phyloP scores from a whole-genome alignment of 2,113 vertebrate genomes.

The Oryzias woworae region DNA sequence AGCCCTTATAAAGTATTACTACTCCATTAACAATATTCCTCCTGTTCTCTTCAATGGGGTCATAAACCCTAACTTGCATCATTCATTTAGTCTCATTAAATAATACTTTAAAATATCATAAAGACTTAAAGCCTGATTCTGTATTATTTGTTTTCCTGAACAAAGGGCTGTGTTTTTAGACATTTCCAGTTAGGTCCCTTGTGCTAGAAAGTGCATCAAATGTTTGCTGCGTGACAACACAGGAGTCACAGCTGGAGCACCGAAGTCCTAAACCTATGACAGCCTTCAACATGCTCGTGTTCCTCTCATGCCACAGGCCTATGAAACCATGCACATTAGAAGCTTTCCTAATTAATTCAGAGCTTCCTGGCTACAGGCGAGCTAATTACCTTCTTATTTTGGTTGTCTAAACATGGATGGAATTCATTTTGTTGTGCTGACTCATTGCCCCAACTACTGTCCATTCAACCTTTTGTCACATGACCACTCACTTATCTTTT shows the following conservation, averaged over 20 bases:
- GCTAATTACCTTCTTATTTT: constrained; percentile 45
- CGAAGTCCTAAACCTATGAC: constrained; percentile 39
- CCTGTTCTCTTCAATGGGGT: constrained; percentile 9
- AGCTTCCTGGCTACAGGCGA: constrained; percentile 31
- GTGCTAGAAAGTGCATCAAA: constrained; percentile 33
- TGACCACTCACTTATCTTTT: not conserved
- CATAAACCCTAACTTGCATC: constrained; percentile 33
- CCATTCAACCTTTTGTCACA: not conserved
- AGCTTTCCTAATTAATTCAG: constrained; percentile 48
- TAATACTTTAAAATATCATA: constrained; percentile 36
- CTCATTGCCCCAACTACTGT: constrained; percentile 10
- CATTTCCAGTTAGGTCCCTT: constrained; percentile 37
- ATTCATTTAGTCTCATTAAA: constrained; percentile 50
- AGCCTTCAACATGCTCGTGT: constrained; percentile 32
- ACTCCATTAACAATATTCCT: constrained; percentile 20
- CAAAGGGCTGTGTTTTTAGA: constrained; percentile 30
- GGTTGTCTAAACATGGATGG: constrained; percentile 18
- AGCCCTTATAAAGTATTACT: constrained; percentile 24
- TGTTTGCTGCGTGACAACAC: constrained; percentile 41
- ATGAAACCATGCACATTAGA: constrained; percentile 70
- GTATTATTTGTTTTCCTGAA: constrained; percentile 40
- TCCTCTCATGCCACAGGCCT: constrained; percentile 28
- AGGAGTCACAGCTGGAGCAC: constrained; percentile 34
- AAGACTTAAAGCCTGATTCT: constrained; percentile 18
- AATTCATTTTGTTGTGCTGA: constrained; percentile 9